Conservation (phyloP, 2,888 invertebrate species). For the Laothoe populi region DNA sequence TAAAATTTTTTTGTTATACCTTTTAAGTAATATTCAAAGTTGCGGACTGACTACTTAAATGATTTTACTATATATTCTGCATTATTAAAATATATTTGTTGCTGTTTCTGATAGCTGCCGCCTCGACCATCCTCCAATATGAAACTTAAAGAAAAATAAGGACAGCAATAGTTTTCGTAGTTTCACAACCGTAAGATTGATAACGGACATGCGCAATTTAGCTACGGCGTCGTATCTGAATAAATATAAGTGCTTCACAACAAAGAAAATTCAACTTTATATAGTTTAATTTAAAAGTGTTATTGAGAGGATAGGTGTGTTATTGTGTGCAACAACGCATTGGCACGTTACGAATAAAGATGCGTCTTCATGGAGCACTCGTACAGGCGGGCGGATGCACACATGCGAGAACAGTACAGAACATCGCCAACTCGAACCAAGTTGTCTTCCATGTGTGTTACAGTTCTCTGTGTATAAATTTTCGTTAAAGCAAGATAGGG, state of each 20-base stretch:
- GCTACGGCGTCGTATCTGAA: constrained; percentile 54
- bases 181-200: constrained; percentile 66
- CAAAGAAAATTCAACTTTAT: constrained; percentile 56
- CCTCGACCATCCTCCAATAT: constrained; percentile 32
- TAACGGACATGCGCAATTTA: constrained; percentile 77
- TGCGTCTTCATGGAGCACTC: constrained; percentile 59
- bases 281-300: constrained; percentile 47
- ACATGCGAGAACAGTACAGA: constrained; percentile 43
- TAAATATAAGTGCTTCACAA: constrained; percentile 47
- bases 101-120: constrained; percentile 20
- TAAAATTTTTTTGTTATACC: constrained; percentile 38
- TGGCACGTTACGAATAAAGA: constrained; percentile 57
- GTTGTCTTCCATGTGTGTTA: constrained; percentile 69
- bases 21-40: constrained; percentile 21
- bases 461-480: constrained; percentile 67
- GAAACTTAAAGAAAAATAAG: constrained; percentile 71
- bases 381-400: constrained; percentile 52
- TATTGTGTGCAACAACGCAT: constrained; percentile 69
- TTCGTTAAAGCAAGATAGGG: constrained; percentile 76
- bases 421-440: constrained; percentile 51
- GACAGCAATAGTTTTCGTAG: constrained; percentile 76
- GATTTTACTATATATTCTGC: constrained; percentile 44
- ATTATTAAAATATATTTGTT: constrained; percentile 25
- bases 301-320: constrained; percentile 44
- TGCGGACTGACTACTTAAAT: constrained; percentile 35